Evolutionary conservation across 2,888 invertebrate species (phyloP).

Genomic region (Agrilus mali): DNA sequence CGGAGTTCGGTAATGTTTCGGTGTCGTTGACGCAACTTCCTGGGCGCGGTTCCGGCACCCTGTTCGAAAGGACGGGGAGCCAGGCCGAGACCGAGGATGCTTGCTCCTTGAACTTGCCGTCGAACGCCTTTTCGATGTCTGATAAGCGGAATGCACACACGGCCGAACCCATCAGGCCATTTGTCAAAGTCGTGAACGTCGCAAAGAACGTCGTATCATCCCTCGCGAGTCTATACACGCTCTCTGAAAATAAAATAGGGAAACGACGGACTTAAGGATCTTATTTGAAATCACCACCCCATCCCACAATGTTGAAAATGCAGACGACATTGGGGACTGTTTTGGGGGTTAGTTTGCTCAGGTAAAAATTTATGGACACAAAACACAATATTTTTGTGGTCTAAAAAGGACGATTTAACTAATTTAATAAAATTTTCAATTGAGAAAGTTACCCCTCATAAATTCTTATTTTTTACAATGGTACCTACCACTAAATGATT

Average conservation of each 20-base stretch:
- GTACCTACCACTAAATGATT: too few species aligned
- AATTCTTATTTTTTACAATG: too few species aligned
- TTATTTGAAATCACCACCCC: too few species aligned
- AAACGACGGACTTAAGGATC: not conserved
- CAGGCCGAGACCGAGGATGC: conserved; percentile 86
- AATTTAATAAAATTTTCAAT: too few species aligned
- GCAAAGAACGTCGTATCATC: conserved; percentile 89
- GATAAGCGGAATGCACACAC: conserved; percentile 88
- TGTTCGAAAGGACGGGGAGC: conserved; percentile 83
- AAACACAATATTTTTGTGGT: too few species aligned
- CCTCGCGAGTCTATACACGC: conserved; percentile 84
- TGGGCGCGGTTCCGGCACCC: conserved; percentile 85
- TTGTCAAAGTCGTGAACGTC: conserved; percentile 90
- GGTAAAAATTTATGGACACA: too few species aligned
- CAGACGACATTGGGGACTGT: too few species aligned
- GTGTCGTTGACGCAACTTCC: conserved; percentile 93
- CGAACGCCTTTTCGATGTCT: conserved; percentile 84
- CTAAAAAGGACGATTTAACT: too few species aligned
- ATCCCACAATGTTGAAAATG: too few species aligned
- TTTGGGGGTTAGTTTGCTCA: too few species aligned
- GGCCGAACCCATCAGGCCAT: conserved; percentile 93
- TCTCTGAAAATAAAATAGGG: conserved; percentile 48
- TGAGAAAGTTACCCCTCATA: too few species aligned
- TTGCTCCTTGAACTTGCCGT: conserved; percentile 94
- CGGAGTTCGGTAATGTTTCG: conserved; percentile 78